Evolutionary conservation across 1,140 invertebrate species (phyloP).

Genomic region (Spodoptera frugiperda): DNA sequence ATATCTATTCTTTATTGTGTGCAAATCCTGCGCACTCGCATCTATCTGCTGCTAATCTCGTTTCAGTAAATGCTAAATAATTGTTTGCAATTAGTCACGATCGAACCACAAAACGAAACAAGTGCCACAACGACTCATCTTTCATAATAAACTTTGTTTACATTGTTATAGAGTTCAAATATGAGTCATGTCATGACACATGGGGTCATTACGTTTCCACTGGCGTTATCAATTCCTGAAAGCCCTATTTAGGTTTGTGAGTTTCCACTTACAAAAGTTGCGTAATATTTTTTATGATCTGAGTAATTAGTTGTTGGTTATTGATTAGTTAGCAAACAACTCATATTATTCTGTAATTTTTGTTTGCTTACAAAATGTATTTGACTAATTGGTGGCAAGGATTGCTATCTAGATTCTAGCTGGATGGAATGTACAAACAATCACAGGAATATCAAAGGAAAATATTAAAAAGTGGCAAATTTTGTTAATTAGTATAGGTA

Average conservation of each 20-base stretch:
- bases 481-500: too few relatives aligned
- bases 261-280: conserved; percentile 29
- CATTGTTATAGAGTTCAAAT: conserved; percentile 2
- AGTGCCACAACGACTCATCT: neutral
- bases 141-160: conserved; percentile 1
- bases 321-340: conserved; percentile 5
- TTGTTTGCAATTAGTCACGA: conserved; percentile 33
- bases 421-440: too few relatives aligned
- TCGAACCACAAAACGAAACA: conserved; percentile 3
- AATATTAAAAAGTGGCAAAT: too few relatives aligned
- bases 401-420: too few relatives aligned
- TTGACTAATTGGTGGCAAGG: too few relatives aligned
- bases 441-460: too few relatives aligned
- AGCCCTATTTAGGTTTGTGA: conserved; percentile 24
- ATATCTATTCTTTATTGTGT: conserved; percentile 27
- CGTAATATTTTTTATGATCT: conserved; percentile 25
- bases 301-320: neutral
- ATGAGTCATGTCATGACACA: conserved; percentile 25
- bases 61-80: conserved; percentile 43
- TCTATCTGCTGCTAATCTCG: conserved; percentile 38
- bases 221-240: conserved; percentile 20
- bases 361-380: too few relatives aligned
- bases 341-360: neutral
- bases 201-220: conserved; percentile 12
- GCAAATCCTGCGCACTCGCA: conserved; percentile 23